Evolutionary conservation across 2,888 invertebrate species (phyloP).

Genomic region (Sericinus montela): DNA sequence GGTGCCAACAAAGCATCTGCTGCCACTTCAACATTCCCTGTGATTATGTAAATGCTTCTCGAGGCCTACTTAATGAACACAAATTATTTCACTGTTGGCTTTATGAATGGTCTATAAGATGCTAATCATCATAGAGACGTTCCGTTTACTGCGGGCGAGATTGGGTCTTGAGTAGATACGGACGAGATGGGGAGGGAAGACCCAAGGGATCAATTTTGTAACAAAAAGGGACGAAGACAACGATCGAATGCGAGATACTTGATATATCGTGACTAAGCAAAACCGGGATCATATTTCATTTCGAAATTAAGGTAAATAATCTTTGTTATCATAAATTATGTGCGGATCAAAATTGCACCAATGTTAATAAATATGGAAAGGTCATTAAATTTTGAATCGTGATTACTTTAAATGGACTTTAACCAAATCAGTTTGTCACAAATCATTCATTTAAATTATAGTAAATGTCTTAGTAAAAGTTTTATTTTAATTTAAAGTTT

Average conservation of each 20-base stretch:
- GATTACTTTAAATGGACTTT: too few species aligned
- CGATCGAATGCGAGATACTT: not conserved
- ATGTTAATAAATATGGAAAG: too few species aligned
- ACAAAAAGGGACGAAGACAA: not conserved
- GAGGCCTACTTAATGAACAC: not conserved
- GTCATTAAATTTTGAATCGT: too few species aligned
- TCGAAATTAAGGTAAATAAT: not conserved
- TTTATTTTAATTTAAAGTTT: too few species aligned
- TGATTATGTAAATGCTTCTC: constrained; percentile 1
- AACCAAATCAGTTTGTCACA: too few species aligned
- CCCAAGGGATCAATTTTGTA: constrained; percentile 1
- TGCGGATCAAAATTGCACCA: too few species aligned
- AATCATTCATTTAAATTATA: too few species aligned
- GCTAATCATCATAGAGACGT: not conserved
- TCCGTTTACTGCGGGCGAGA: not conserved
- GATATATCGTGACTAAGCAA: not conserved
- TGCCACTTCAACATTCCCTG: not conserved
- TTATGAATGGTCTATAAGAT: constrained; percentile 1
- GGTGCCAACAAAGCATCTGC: not conserved
- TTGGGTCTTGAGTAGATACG: not conserved
- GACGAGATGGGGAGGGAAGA: not conserved
- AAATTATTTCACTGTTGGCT: constrained; percentile 4
- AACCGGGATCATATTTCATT: not conserved
- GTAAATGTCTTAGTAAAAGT: too few species aligned
- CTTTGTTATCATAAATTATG: too few species aligned